phyloP scores from a whole-genome alignment of 2,797 vertebrate species.

The Poeciliopsis gracilis region DNA sequence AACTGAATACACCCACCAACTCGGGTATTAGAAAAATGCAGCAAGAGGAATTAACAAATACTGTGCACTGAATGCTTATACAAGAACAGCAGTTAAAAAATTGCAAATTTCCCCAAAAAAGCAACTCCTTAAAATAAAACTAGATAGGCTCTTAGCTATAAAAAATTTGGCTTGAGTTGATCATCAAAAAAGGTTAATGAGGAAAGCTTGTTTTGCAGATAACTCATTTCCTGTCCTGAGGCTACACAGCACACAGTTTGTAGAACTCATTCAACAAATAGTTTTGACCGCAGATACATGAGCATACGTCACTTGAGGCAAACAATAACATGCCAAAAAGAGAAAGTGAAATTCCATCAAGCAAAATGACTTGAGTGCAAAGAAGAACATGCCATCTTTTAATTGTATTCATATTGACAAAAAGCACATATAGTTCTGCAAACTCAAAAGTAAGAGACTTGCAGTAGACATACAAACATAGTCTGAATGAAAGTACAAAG shows the following conservation, averaged over 20 bases:
- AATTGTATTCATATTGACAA: not conserved
- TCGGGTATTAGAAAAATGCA: not conserved
- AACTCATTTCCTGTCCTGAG: slow-evolving; percentile 6
- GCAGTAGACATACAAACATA: not conserved
- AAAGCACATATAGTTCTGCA: not conserved
- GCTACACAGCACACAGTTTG: slow-evolving; percentile 5
- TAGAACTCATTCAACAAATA: slow-evolving; percentile 5
- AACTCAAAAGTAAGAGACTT: not conserved
- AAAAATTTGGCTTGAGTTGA: not conserved
- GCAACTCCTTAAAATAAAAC: not conserved
- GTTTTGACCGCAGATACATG: slow-evolving; percentile 8
- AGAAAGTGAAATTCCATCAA: not conserved
- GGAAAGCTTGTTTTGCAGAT: not conserved
- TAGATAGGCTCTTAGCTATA: not conserved
- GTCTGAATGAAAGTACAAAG: not conserved
- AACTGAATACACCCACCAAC: not conserved
- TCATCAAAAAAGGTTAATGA: slow-evolving; percentile 5
- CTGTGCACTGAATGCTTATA: not conserved
- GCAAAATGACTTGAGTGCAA: not conserved
- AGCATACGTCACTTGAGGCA: slow-evolving; percentile 5
- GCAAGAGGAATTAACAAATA: not conserved
- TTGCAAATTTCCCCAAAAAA: not conserved
- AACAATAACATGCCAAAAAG: slow-evolving; percentile 7
- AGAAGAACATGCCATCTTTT: not conserved
- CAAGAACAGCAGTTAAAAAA: not conserved